A percentile compares a stretch with the other conserved stretches of the same genome.
These are phyloP conservation scores for Dendrolimus houi DNA, from an alignment of 2,888 invertebrate genomes.

Conservation along the genomic window DNA sequence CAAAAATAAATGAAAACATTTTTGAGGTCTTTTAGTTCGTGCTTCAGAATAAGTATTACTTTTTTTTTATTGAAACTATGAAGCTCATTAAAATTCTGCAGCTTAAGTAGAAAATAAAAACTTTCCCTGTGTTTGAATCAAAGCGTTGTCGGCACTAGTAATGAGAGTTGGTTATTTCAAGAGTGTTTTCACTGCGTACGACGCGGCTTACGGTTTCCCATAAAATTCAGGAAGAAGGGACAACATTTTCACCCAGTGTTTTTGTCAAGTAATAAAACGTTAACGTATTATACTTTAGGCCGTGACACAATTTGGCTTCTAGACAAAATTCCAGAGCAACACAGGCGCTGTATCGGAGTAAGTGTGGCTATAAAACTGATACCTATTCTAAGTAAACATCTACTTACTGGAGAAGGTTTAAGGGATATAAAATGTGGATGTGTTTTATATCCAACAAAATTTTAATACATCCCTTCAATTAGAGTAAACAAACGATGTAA, in stretches of 20 bases:
- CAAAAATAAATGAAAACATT: no score
- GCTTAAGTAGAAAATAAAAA: neutral
- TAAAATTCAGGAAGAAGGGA: slow-evolving; percentile 28
- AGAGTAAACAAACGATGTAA: neutral
- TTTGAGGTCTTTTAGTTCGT: no score
- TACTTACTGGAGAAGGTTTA: slow-evolving; percentile 4
- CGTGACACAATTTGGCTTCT: slow-evolving; percentile 41
- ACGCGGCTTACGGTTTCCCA: slow-evolving; percentile 20
- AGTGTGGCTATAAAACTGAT: slow-evolving; percentile 27
- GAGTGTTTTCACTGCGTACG: slow-evolving; percentile 19
- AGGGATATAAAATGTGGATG: neutral
- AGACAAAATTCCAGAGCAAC: slow-evolving; percentile 34
- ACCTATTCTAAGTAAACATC: slow-evolving; percentile 25
- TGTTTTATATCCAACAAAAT: neutral
- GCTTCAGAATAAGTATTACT: neutral
- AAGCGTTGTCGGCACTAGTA: slow-evolving; percentile 16
- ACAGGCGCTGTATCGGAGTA: slow-evolving; percentile 19
- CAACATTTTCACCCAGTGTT: slow-evolving; percentile 30
- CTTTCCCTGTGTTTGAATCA: slow-evolving; percentile 6
- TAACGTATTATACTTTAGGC: slow-evolving; percentile 26
- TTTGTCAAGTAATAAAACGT: slow-evolving; percentile 55
- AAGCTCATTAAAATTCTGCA: neutral
- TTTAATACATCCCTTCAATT: neutral
- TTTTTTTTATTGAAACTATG: neutral
- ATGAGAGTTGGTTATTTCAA: slow-evolving; percentile 23